These are phyloP conservation scores for Illadopsis cleaveri DNA, from an alignment of 2,113 vertebrate genomes.

Conservation along the genomic window DNA sequence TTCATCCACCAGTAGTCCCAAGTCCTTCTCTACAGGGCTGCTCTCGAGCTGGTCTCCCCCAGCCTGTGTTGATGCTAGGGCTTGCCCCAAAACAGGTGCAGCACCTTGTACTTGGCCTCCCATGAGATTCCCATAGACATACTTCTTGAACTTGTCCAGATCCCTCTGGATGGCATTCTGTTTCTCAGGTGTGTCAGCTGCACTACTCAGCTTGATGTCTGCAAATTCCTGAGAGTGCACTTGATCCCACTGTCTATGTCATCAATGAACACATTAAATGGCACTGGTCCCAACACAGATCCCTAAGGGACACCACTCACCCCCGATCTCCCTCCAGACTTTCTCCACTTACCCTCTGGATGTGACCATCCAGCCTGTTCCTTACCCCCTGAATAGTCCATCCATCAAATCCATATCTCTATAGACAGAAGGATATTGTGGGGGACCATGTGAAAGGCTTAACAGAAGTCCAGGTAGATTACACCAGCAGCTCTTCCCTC, in stretches of 20 bases:
- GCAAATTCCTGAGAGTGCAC: not conserved
- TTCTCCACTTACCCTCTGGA: not conserved
- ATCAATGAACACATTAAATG: not conserved
- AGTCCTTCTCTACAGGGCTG: not conserved
- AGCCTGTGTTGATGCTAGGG: not conserved
- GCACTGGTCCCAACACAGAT: not conserved
- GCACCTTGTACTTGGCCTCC: not conserved
- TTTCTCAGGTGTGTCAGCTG: not conserved
- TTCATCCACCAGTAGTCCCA: not conserved
- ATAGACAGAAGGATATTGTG: not conserved
- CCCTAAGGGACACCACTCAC: not conserved
- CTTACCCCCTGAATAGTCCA: not conserved
- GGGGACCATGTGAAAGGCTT: not conserved
- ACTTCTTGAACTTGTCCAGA: not conserved
- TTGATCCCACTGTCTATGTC: too few species aligned
- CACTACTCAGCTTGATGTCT: not conserved
- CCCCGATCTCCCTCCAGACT: not conserved
- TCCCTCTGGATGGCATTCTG: not conserved
- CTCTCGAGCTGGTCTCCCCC: not conserved
- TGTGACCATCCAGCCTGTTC: not conserved
- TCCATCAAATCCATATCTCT: not conserved
- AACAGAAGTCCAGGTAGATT: not conserved
- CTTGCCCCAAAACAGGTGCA: not conserved
- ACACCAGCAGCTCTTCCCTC: not conserved
- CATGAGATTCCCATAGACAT: not conserved